Percentiles rank a stretch among this genome's conserved stretches.
phyloP scores from a whole-genome alignment of 2,888 invertebrate species.

The Neoaliturus tenellus region DNA sequence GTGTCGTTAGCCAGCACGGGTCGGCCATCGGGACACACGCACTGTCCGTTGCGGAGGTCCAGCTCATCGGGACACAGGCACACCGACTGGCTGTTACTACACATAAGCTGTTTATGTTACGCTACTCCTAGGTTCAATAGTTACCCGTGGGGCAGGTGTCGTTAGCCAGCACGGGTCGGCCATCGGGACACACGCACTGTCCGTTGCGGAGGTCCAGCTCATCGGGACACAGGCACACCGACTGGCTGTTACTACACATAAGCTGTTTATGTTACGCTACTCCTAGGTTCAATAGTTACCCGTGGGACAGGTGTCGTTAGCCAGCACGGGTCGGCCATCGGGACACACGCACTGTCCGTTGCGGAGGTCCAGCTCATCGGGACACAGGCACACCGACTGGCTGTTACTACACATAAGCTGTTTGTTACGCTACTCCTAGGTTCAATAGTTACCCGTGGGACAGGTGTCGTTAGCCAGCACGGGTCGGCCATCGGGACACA shows the following conservation, averaged over 20 bases:
- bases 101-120: too few species aligned
- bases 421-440: too few species aligned
- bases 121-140: too few species aligned
- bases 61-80: constrained; percentile 91
- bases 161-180: constrained; percentile 77
- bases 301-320: constrained; percentile 84
- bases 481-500: constrained; percentile 85
- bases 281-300: too few species aligned
- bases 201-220: constrained; percentile 77
- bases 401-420: constrained; percentile 81
- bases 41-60: constrained; percentile 76
- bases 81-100: too few species aligned
- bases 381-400: constrained; percentile 85
- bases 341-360: constrained; percentile 85
- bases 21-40: constrained; percentile 85
- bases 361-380: constrained; percentile 81
- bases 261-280: too few species aligned
- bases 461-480: constrained; percentile 81
- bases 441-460: constrained; percentile 73
- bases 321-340: constrained; percentile 77
- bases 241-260: constrained; percentile 78
- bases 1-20: constrained; percentile 80
- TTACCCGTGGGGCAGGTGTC: constrained; percentile 80
- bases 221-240: constrained; percentile 88
- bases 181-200: constrained; percentile 87